These are phyloP conservation scores for Macrobrachium rosenbergii DNA, from an alignment of 1,140 invertebrate genomes.

Conservation along the genomic window DNA sequence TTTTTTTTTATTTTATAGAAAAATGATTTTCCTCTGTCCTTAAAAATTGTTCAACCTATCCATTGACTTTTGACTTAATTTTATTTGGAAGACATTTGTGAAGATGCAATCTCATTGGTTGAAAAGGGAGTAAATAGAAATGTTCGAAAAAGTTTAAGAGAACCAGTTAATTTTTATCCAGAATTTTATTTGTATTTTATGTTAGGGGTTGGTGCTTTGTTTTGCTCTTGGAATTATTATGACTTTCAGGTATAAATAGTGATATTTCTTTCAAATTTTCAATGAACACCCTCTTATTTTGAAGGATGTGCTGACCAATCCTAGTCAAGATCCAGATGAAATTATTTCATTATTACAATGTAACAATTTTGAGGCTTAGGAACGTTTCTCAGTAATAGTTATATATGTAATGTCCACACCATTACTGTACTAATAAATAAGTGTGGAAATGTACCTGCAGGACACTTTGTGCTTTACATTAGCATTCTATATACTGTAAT, in stretches of 20 bases:
- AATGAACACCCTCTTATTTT: not conserved
- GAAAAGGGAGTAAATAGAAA: too few species aligned
- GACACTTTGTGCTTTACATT: conserved; percentile 43
- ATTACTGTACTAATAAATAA: conserved; percentile 2
- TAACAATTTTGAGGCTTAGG: not conserved
- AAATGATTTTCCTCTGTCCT: not conserved
- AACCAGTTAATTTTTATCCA: not conserved
- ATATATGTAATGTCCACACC: conserved; percentile 6
- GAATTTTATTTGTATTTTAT: not conserved
- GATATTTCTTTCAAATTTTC: not conserved
- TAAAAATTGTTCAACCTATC: too few species aligned
- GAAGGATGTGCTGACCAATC: not conserved
- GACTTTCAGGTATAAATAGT: not conserved
- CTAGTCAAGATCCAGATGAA: conserved; percentile 7
- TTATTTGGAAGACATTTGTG: too few species aligned
- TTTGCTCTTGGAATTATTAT: conserved; percentile 52
- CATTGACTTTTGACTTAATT: too few species aligned
- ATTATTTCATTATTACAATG: too few species aligned
- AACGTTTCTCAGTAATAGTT: conserved; percentile 15
- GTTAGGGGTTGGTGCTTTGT: conserved; percentile 39
- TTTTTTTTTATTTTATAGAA: not conserved
- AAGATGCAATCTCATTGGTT: too few species aligned
- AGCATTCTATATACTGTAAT: conserved; percentile 12
- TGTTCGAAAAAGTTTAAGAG: too few species aligned
- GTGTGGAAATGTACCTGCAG: conserved; percentile 48